phyloP scores from a whole-genome alignment of 2,113 vertebrate species.

The Gadus chalcogrammus region DNA sequence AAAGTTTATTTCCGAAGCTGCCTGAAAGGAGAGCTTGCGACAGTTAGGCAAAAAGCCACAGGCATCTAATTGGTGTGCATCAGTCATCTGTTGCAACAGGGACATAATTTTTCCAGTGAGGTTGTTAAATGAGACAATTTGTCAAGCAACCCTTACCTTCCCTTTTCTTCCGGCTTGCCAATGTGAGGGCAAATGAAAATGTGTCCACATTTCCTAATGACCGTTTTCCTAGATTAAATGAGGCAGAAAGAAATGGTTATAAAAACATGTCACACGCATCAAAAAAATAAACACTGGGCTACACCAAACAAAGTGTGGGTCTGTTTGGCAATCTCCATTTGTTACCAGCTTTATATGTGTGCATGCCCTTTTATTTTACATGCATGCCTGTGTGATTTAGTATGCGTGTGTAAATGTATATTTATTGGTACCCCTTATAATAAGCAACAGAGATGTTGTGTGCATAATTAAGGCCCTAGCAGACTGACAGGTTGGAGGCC shows the following conservation, averaged over 20 bases:
- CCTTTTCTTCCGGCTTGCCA: neutral
- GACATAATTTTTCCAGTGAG: conserved; percentile 16
- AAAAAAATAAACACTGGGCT: neutral
- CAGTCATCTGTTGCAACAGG: neutral
- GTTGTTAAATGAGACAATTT: conserved; percentile 5
- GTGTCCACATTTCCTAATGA: conserved; percentile 4
- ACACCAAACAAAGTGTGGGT: neutral
- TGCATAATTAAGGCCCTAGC: neutral
- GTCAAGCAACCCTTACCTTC: neutral
- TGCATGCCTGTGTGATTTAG: neutral
- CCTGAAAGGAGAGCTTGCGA: neutral
- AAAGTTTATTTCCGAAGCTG: neutral
- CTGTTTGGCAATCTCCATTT: neutral
- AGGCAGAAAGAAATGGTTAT: neutral
- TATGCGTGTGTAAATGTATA: neutral
- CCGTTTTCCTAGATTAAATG: conserved; percentile 7
- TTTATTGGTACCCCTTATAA: no score
- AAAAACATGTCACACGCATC: neutral
- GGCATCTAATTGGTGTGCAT: conserved; percentile 6
- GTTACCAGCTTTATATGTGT: neutral
- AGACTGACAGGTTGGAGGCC: neutral
- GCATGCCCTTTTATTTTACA: neutral
- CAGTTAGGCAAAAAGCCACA: conserved; percentile 3
- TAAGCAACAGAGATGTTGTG: neutral
- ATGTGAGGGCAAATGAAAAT: neutral